A percentile compares a stretch with the other conserved stretches of the same genome.
phyloP scores from a whole-genome alignment of 2,113 vertebrate genomes.

The Erythrocercus mccallii region DNA sequence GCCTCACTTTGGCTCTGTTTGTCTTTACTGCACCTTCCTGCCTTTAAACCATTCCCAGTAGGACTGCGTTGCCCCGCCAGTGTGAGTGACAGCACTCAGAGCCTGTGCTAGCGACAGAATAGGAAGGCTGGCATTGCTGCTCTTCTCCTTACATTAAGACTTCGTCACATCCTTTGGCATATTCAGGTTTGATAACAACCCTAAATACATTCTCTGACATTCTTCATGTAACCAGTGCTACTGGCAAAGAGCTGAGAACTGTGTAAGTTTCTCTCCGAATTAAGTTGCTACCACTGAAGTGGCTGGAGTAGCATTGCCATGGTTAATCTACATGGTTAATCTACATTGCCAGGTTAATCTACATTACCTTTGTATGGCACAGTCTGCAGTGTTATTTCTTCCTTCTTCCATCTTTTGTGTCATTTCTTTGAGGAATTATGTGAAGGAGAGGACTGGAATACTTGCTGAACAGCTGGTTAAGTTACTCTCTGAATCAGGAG shows the following conservation, averaged over 20 bases:
- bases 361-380: background rate
- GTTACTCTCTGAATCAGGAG: background rate
- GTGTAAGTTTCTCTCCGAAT: background rate
- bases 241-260: background rate
- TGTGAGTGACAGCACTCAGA: background rate
- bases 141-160: background rate
- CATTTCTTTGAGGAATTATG: background rate
- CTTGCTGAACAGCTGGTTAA: background rate
- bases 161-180: background rate
- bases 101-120: background rate
- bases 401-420: background rate
- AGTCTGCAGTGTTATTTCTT: background rate
- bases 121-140: background rate
- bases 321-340: background rate
- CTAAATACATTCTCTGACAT: background rate
- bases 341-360: background rate
- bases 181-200: background rate
- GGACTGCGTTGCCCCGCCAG: background rate
- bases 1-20: background rate
- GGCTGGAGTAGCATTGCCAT: background rate
- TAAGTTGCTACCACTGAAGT: background rate
- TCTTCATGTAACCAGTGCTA: background rate
- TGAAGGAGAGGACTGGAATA: background rate
- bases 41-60: background rate
- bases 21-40: background rate